Percentiles rank a stretch among this genome's conserved stretches.
Conservation (phyloP, 2,888 invertebrate species). For the Periphyllus acericola region DNA sequence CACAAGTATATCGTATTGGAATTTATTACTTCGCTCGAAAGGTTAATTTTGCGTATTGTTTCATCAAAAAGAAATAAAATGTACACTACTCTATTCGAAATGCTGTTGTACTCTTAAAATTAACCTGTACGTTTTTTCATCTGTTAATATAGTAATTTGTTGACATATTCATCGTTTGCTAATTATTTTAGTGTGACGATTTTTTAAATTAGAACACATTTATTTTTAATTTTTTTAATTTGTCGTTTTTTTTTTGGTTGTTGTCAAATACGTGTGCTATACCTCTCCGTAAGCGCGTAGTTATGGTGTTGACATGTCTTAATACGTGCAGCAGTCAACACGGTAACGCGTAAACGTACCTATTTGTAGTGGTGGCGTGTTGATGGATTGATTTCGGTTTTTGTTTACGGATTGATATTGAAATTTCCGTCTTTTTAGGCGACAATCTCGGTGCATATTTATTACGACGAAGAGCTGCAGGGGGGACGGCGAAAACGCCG, state of each 20-base stretch:
- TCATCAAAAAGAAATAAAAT: neutral
- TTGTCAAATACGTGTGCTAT: neutral
- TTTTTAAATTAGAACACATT: too few relatives aligned
- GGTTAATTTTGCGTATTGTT: neutral
- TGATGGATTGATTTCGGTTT: slow-evolving; percentile 29
- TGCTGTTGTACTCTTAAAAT: neutral
- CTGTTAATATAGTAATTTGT: neutral
- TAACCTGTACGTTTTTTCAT: neutral
- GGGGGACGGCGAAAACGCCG: neutral
- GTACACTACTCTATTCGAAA: neutral
- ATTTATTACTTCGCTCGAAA: neutral
- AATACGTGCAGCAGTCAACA: too few relatives aligned
- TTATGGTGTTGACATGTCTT: neutral
- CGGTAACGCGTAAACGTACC: too few relatives aligned
- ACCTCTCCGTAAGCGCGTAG: neutral
- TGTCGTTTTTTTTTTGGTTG: too few relatives aligned
- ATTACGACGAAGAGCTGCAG: neutral
- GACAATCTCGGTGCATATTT: neutral
- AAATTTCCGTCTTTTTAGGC: slow-evolving; percentile 1
- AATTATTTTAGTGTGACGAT: too few relatives aligned
- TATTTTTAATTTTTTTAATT: too few relatives aligned
- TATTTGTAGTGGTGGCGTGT: neutral
- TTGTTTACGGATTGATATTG: slow-evolving; percentile 2
- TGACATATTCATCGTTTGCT: too few relatives aligned
- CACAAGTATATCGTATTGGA: neutral